These are phyloP conservation scores for Crematogaster levior DNA, from an alignment of 2,888 invertebrate species.

Conservation along the genomic window DNA sequence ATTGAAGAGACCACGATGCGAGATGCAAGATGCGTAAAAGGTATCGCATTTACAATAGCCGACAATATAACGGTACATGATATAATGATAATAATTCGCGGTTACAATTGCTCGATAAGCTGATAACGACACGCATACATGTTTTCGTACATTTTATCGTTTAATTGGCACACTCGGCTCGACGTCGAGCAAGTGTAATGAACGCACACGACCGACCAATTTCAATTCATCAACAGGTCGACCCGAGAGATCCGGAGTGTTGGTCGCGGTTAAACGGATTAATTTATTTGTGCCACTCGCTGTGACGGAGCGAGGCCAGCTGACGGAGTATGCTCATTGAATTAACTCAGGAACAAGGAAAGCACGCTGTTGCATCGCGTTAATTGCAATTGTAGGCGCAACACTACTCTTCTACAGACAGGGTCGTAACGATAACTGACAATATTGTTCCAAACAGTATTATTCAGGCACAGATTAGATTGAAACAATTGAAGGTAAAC, in stretches of 20 bases:
- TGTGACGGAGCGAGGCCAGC: neutral
- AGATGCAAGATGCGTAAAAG: neutral
- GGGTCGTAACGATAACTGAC: neutral
- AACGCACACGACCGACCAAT: conserved; percentile 70
- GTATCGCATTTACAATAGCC: neutral
- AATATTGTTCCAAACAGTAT: neutral
- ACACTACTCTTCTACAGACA: neutral
- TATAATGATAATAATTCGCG: neutral
- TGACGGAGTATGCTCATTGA: conserved; percentile 37
- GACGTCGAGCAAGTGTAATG: conserved; percentile 27
- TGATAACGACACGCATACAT: neutral
- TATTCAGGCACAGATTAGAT: too few relatives aligned
- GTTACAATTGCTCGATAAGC: neutral
- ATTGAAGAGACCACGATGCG: neutral
- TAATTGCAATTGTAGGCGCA: conserved; percentile 2
- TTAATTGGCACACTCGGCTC: conserved; percentile 20
- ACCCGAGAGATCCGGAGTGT: conserved; percentile 75
- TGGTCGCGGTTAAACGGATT: conserved; percentile 76
- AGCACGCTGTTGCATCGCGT: neutral
- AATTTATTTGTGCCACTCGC: conserved; percentile 62
- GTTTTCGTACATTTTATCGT: neutral
- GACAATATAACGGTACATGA: neutral
- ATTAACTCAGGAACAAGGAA: conserved; percentile 11
- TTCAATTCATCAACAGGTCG: conserved; percentile 77
- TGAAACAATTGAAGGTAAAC: neutral